A percentile compares a stretch with the other conserved stretches of the same genome.
Evolutionary conservation across 2,113 vertebrate genomes (phyloP).

Genomic region (Oreochromis aureus): DNA sequence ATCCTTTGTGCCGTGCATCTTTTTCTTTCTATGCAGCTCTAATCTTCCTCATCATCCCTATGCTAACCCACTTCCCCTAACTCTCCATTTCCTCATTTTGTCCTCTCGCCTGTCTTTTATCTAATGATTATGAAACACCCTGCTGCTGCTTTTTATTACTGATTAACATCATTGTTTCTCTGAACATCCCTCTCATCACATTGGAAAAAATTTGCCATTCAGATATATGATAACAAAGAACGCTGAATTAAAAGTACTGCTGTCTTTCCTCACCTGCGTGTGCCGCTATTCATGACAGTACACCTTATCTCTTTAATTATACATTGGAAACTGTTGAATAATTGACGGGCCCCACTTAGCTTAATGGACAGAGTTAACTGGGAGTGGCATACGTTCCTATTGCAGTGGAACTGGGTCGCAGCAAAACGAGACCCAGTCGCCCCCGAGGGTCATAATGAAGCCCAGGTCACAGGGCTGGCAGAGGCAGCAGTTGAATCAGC

Average conservation of each 20-base stretch:
- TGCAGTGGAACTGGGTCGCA: conserved; percentile 34
- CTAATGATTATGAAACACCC: background rate
- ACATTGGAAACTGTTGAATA: conserved; percentile 53
- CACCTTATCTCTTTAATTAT: conserved; percentile 60
- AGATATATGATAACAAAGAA: background rate
- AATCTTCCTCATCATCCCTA: background rate
- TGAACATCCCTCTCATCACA: background rate
- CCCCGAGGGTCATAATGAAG: conserved; percentile 38
- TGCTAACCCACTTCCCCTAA: background rate
- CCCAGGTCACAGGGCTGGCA: conserved; percentile 14
- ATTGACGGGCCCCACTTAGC: conserved; percentile 66
- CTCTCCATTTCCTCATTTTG: background rate
- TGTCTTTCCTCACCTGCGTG: conserved; percentile 34
- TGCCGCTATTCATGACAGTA: conserved; percentile 42
- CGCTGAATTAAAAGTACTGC: background rate
- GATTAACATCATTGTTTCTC: background rate
- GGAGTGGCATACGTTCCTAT: conserved; percentile 24
- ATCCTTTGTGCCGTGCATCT: background rate
- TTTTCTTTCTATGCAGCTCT: background rate
- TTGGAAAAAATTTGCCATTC: background rate
- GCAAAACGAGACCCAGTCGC: conserved; percentile 11
- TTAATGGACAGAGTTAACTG: conserved; percentile 70
- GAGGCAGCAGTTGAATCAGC: background rate
- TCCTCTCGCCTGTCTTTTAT: background rate
- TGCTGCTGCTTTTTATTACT: background rate